Evolutionary conservation across 2,113 vertebrate genomes (phyloP), one percentile per base, ranked within the genome.

Genomic region (Anolis carolinensis): DNA sequence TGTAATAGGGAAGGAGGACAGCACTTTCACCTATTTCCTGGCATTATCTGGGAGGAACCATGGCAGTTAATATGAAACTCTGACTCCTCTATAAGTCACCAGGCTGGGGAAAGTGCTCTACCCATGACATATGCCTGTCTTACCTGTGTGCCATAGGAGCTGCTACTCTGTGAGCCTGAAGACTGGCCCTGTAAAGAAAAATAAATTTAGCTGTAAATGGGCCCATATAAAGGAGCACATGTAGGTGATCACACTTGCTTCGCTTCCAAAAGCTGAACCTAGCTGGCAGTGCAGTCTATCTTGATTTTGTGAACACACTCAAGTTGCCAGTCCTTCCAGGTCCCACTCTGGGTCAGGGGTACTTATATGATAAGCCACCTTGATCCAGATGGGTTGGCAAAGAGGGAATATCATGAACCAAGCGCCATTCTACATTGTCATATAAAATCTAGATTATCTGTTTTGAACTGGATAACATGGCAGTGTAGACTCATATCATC

Each of bases 91-190:
- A 9, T 55, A 55, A 14, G 52, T 5, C 52, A 55, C 52, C 8
- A 44, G 8, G 2, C 14, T 55, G 55, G 14, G 55, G 55, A 59
- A 59, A 59, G 55, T 70, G 30, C 67, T 70, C 67, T 70, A 9
- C 13, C 30, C 30, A 32, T 4, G 1, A 14, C n/a, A 32, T 14
- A 70, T 52, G 48, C n/a, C 55, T 62, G 59, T 34, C 21, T 70
- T 80, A 80, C 78, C 78, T 80, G 55, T 30, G 59, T 65, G 59
- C 78, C 62, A 27, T 34, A 80, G 59, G 59, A 80, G 59, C 23
- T 65, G 62, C 71, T 34, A 9, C 77, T 68, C 27, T 68, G 65
- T 11, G 65, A 30, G 27, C 65, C 65, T 30, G 65, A 68, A 68
- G 65, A 30, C 65, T 68, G 65, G 65, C 65, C 65, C 62, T 63